Evolutionary conservation across 2,888 invertebrate genomes (phyloP), one percentile per base, ranked within the genome.

Genomic region (Tetragonula carbonaria): DNA sequence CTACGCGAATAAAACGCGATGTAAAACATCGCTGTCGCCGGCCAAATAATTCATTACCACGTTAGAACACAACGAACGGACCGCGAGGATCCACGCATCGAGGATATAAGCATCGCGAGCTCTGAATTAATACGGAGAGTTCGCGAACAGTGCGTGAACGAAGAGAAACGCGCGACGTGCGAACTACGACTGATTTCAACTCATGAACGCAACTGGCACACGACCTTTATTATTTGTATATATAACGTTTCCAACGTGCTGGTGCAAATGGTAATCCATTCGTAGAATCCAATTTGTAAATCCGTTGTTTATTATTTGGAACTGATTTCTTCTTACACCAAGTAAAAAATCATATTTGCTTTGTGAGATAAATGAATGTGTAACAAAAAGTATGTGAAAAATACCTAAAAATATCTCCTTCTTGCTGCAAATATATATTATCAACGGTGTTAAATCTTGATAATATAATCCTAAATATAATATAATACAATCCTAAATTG

Each of bases 31-130:
- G 63, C 63, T 50, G 53, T 51, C 45, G 28, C 50, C 5, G 68
- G 33, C 4, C 53, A 53, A 80, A 80, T 80, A 80, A 80, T 80
- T 80, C 72, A 80, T 72, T 66, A 59, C n/a, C n/a, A 72, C 33
- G 74, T 53, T 53, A 59, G 28, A 71, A 72, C 66, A 28, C 33
- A 33, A 38, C 33, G 45, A 53, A 66, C 16, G n/a, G 53, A 72
- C 28, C 45, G 45, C 33, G 33, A 14, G 2, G 2, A 38, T 16
- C 5, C 21, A 14, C 28, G n/a, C 55, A 45, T 28, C 28, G 28
- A 28, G 28, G 28, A 28, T 28, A 57, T 21, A 45, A 57, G 21
- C 57, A 59, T 14, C 23, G 16, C 4, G 50, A n/a, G 21, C 65
- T 50, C 51, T 51, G 51, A 66, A 80, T 77, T 57, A 66, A 71